Percentiles rank a stretch among this genome's conserved stretches.
Conservation (phyloP, 2,888 invertebrate genomes). For the Orthosia gothica region DNA sequence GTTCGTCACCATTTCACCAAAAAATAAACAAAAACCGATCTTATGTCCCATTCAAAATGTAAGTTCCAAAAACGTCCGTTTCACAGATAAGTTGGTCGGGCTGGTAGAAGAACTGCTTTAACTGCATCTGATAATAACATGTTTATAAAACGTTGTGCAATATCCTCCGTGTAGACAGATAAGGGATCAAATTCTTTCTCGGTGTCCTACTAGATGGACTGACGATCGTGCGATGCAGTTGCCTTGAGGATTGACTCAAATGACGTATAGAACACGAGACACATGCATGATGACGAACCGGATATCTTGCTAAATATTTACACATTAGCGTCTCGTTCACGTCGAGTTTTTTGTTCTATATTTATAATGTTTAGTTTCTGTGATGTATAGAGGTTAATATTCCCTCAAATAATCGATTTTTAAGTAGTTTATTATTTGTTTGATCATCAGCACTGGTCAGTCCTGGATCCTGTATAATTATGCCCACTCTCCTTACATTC, state of each 20-base stretch:
- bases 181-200: slow-evolving; percentile 40
- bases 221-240: slow-evolving; percentile 19
- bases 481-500: too few species aligned
- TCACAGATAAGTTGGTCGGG: too few species aligned
- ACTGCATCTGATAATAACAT: not conserved
- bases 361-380: slow-evolving; percentile 18
- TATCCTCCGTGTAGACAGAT: slow-evolving; percentile 29
- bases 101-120: slow-evolving; percentile 8
- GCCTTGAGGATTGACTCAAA: slow-evolving; percentile 33
- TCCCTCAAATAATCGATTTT: slow-evolving; percentile 19
- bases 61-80: too few species aligned
- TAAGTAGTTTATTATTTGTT: not conserved
- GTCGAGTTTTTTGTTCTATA: slow-evolving; percentile 43
- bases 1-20: too few species aligned
- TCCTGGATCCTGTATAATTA: not conserved
- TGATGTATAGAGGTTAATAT: slow-evolving; percentile 44
- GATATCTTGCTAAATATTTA: slow-evolving; percentile 61
- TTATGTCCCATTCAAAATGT: too few species aligned
- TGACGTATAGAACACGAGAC: slow-evolving; percentile 59
- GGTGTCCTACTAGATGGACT: slow-evolving; percentile 18
- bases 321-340: slow-evolving; percentile 44
- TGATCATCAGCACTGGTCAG: not conserved
- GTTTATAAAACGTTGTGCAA: slow-evolving; percentile 44
- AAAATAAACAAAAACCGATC: too few species aligned
- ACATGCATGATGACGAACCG: slow-evolving; percentile 59